Percentiles rank a stretch among this genome's conserved stretches.
Evolutionary conservation across 2,113 vertebrate species (phyloP).

Genomic region (Plecturocebus donacophilus): DNA sequence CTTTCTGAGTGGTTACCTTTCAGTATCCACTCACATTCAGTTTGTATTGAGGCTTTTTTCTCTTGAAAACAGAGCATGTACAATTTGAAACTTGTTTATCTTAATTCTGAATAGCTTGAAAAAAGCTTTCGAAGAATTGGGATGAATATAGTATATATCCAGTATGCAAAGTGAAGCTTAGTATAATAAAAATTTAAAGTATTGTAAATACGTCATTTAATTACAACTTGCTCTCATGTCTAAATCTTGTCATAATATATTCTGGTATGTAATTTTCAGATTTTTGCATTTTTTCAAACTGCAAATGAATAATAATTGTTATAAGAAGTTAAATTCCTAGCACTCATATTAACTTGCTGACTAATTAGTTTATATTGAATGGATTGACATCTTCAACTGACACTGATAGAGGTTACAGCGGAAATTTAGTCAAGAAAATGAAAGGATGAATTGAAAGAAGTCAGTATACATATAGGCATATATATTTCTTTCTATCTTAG

Average conservation of each 20-base stretch:
- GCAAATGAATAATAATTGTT: neutral
- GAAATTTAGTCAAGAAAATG: neutral
- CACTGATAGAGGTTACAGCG: neutral
- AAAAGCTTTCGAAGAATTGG: slow-evolving; percentile 17
- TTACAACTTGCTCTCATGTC: slow-evolving; percentile 1
- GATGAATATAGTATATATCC: neutral
- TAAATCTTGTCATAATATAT: neutral
- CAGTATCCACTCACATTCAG: slow-evolving; percentile 55
- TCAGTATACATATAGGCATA: no score
- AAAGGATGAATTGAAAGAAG: neutral
- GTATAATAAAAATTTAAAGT: neutral
- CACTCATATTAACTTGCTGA: neutral
- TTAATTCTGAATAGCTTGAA: neutral
- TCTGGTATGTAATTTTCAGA: neutral
- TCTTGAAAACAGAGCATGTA: neutral
- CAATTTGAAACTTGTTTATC: neutral
- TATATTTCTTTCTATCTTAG: neutral
- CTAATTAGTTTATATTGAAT: neutral
- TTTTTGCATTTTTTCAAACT: neutral
- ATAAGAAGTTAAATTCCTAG: neutral
- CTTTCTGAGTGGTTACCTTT: slow-evolving; percentile 62
- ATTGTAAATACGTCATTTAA: neutral
- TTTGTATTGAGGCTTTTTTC: neutral
- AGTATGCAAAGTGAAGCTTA: neutral
- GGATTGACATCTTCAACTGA: neutral